These are phyloP conservation scores for Heliopora coerulea DNA, from an alignment of 92 coral and sea anemone species.

Conservation along the genomic window DNA sequence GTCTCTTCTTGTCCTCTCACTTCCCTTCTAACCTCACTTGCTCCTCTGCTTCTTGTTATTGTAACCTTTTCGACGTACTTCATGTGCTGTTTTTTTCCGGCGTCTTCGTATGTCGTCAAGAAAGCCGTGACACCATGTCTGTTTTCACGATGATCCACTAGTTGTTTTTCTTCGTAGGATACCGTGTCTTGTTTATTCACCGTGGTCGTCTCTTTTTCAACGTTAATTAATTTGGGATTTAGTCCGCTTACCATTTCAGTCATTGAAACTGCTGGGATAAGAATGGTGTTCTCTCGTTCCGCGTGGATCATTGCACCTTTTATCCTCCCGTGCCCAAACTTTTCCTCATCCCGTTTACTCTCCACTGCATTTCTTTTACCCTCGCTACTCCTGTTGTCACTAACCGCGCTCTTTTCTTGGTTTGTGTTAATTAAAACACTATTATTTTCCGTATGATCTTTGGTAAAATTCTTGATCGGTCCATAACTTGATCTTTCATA, in stretches of 20 bases:
- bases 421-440: neutral
- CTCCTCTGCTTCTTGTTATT: neutral
- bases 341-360: neutral
- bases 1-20: constrained; percentile 7
- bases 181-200: neutral
- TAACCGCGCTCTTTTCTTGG: no score
- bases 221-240: neutral
- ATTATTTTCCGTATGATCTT: neutral
- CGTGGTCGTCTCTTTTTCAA: neutral
- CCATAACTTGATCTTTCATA: neutral
- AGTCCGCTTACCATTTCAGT: neutral
- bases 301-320: neutral
- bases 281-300: neutral
- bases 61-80: constrained; percentile 27
- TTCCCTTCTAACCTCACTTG: constrained; percentile 12
- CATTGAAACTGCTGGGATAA: neutral
- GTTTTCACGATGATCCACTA: neutral
- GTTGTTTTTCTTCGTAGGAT: neutral
- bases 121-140: constrained; percentile 1
- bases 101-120: neutral
- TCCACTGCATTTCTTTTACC: neutral
- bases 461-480: constrained; percentile 7
- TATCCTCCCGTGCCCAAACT: neutral
- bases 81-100: neutral
- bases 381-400: neutral